Evolutionary conservation across 2,113 vertebrate genomes (phyloP).

Genomic region (Paracyprichromis sp.): DNA sequence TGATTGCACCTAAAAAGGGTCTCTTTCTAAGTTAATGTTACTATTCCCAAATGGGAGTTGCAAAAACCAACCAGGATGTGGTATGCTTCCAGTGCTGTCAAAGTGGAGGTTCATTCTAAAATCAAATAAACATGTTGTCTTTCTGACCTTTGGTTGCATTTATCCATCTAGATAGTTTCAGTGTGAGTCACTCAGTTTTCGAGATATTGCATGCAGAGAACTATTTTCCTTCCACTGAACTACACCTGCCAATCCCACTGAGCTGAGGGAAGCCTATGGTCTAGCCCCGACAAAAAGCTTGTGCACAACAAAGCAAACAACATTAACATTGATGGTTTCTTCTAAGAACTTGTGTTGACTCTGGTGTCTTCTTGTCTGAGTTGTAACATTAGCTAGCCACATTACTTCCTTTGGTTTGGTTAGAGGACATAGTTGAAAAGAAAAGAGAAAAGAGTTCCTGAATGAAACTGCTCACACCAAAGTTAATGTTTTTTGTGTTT

Average conservation of each 20-base stretch:
- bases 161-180: not conserved
- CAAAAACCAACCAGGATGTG: not conserved
- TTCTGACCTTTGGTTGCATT: not conserved
- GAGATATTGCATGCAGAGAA: not conserved
- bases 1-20: not conserved
- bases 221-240: not conserved
- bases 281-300: not conserved
- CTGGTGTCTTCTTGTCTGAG: not conserved
- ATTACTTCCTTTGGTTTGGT: not conserved
- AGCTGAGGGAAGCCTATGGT: not conserved
- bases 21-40: not conserved
- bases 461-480: not conserved
- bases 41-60: not conserved
- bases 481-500: not conserved
- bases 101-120: not conserved
- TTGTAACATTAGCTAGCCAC: not conserved
- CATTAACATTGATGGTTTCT: not conserved
- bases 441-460: not conserved
- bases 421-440: not conserved
- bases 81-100: not conserved
- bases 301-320: accelerated
- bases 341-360: not conserved
- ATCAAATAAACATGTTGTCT: not conserved
- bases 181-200: not conserved
- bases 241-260: not conserved